Conservation (phyloP, 2,113 vertebrate species). For the Choloepus hoffmanni region DNA sequence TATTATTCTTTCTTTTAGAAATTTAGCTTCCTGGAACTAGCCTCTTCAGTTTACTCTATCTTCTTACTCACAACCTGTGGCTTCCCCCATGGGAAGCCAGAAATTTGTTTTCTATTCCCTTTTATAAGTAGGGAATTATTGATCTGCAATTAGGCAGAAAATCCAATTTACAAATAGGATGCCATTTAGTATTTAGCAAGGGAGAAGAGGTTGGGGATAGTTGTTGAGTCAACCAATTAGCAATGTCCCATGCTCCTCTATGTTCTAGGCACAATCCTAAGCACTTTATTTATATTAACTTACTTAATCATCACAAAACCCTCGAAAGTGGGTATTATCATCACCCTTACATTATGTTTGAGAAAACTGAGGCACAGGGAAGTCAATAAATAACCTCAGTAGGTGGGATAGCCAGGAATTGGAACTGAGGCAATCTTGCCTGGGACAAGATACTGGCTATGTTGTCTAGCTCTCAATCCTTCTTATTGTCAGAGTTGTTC, state of each 20-base stretch:
- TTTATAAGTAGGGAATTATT: neutral
- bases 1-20: slow-evolving; percentile 46
- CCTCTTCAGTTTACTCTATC: neutral
- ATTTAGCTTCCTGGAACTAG: neutral
- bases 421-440: neutral
- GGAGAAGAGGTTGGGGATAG: neutral
- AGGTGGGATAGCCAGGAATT: neutral
- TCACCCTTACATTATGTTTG: neutral
- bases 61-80: slow-evolving; percentile 25
- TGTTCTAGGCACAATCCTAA: neutral
- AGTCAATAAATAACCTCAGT: neutral
- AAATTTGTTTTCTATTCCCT: slow-evolving; percentile 38
- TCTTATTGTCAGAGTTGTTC: neutral
- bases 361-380: neutral
- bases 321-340: neutral
- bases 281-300: neutral
- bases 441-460: neutral
- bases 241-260: neutral
- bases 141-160: slow-evolving; percentile 34
- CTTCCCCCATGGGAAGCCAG: neutral
- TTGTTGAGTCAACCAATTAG: neutral
- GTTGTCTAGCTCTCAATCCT: neutral
- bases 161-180: neutral
- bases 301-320: slow-evolving; percentile 7
- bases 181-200: neutral